A percentile compares a stretch with the other conserved stretches of the same genome.
Evolutionary conservation across 2,888 invertebrate genomes (phyloP).

Genomic region (Melipona beecheii): DNA sequence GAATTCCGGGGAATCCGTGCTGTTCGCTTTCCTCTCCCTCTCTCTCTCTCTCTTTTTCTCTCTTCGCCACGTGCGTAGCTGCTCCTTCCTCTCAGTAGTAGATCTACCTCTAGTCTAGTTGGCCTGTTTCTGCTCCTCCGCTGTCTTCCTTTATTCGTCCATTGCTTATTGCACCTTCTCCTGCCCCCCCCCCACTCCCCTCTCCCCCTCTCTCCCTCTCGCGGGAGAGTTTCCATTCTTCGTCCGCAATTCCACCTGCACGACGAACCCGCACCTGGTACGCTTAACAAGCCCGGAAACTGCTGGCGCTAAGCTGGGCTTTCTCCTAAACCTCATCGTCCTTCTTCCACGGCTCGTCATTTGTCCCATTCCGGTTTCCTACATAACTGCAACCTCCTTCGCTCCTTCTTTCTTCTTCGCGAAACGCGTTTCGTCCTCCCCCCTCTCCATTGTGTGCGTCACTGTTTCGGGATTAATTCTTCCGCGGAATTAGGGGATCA

Average conservation of each 20-base stretch:
- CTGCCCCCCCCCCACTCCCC: neutral
- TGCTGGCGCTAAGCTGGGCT: constrained; percentile 40
- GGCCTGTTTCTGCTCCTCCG: neutral
- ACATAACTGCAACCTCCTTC: neutral
- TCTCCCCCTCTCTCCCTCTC: no score
- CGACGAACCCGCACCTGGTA: constrained; percentile 46
- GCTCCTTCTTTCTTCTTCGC: neutral
- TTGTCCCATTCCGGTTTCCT: constrained; percentile 17
- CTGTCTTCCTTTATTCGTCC: neutral
- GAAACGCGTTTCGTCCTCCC: neutral
- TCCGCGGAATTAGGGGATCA: constrained; percentile 38
- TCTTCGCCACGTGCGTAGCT: neutral
- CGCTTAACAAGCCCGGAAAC: constrained; percentile 56
- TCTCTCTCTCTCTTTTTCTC: no score
- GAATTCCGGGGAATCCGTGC: constrained; percentile 50
- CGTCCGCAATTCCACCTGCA: constrained; percentile 44
- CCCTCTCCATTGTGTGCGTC: neutral
- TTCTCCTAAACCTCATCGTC: constrained; percentile 27
- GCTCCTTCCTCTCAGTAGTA: neutral
- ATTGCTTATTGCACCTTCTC: neutral
- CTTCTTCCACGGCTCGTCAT: constrained; percentile 19
- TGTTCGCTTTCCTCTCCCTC: neutral
- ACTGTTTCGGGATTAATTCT: constrained; percentile 31
- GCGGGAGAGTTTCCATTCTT: neutral
- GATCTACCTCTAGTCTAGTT: neutral